These are phyloP conservation scores for Ambastaia sidthimunki DNA, from an alignment of 2,797 vertebrate species.

Conservation along the genomic window DNA sequence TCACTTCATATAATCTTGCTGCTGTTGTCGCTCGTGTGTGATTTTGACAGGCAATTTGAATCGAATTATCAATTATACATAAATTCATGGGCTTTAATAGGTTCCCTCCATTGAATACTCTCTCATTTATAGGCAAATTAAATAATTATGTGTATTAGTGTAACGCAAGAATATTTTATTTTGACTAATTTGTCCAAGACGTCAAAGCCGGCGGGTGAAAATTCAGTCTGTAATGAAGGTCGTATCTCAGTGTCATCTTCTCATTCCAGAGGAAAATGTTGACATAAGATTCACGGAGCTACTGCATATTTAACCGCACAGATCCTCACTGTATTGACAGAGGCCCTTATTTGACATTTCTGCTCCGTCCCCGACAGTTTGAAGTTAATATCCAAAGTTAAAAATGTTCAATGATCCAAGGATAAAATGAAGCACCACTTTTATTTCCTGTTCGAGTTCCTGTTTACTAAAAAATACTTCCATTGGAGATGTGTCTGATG, in stretches of 20 bases:
- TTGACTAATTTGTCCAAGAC: conserved; percentile 12
- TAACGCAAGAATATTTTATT: conserved; percentile 48
- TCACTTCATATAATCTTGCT: conserved; percentile 26
- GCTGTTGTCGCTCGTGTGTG: conserved; percentile 3
- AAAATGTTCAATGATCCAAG: too few relatives aligned
- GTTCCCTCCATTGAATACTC: conserved; percentile 18
- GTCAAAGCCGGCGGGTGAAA: conserved; percentile 3
- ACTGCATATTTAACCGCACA: not conserved
- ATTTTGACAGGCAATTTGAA: conserved; percentile 41
- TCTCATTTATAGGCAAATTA: conserved; percentile 31
- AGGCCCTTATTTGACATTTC: not conserved
- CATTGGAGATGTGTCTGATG: too few relatives aligned
- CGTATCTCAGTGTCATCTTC: not conserved
- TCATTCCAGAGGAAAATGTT: not conserved
- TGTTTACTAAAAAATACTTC: too few relatives aligned
- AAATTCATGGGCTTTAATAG: conserved; percentile 29
- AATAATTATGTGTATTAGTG: conserved; percentile 35
- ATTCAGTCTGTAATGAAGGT: not conserved
- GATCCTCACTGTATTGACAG: not conserved
- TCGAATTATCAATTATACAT: conserved; percentile 29
- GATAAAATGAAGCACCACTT: too few relatives aligned
- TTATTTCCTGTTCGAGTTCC: too few relatives aligned
- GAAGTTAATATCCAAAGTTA: too few relatives aligned
- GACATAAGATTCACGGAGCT: not conserved
- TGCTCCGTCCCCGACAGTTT: too few relatives aligned